A percentile compares a stretch with the other conserved stretches of the same genome.
These are phyloP conservation scores for Sphenodon punctatus DNA, from an alignment of 2,797 vertebrate species.

Conservation along the genomic window DNA sequence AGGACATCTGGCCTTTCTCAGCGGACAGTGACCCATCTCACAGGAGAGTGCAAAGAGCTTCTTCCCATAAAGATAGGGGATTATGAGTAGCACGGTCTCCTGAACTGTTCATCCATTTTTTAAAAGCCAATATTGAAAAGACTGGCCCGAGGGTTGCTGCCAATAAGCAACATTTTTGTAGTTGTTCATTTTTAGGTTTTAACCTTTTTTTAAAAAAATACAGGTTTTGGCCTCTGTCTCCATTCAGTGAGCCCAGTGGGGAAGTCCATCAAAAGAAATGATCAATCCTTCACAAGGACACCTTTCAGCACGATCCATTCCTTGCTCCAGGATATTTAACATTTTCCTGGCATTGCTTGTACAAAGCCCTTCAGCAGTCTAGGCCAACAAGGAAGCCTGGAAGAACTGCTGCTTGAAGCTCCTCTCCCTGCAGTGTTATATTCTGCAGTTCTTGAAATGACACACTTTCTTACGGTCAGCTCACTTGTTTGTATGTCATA, in stretches of 20 bases:
- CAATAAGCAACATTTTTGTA: constrained; percentile 58
- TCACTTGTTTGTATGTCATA: background rate
- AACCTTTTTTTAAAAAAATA: constrained; percentile 53
- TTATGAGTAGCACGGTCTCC: constrained; percentile 43
- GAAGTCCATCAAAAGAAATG: constrained; percentile 34
- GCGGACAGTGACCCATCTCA: constrained; percentile 85
- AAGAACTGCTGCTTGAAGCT: background rate
- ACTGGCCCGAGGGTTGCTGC: constrained; percentile 61
- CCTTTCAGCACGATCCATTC: background rate
- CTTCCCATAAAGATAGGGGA: constrained; percentile 39
- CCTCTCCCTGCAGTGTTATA: constrained; percentile 32
- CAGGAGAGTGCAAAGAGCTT: constrained; percentile 30
- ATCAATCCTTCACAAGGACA: background rate
- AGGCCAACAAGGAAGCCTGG: constrained; percentile 41
- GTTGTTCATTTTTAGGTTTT: constrained; percentile 59
- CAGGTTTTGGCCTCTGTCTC: constrained; percentile 37
- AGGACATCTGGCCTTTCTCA: constrained; percentile 97
- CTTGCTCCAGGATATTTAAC: constrained; percentile 27
- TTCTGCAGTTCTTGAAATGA: constrained; percentile 17
- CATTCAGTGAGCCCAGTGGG: constrained; percentile 41
- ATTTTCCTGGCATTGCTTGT: constrained; percentile 42
- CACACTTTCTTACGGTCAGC: background rate
- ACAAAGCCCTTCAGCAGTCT: constrained; percentile 32
- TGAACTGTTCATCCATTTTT: constrained; percentile 53
- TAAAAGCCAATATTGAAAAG: constrained; percentile 53